Evolutionary conservation across 2,888 invertebrate genomes (phyloP).

Genomic region (Drosophila subsilvestris): DNA sequence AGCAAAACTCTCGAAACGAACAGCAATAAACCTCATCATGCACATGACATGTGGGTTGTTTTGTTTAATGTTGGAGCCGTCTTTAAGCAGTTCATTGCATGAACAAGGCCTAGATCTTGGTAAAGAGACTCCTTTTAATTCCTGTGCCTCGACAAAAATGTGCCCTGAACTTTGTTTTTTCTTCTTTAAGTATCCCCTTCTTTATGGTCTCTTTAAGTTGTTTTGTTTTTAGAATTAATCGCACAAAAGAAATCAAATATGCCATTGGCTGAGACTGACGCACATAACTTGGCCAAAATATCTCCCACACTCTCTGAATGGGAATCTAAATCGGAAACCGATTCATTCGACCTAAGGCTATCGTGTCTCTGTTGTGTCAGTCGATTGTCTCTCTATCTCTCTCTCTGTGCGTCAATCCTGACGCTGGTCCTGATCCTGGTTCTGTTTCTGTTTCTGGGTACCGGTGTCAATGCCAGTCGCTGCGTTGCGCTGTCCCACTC

Average conservation of each 20-base stretch:
- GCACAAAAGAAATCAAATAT: too few relatives aligned
- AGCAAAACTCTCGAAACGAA: too few relatives aligned
- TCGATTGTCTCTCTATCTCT: background rate
- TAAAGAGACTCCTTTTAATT: too few relatives aligned
- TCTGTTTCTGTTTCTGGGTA: slow-evolving; percentile 11
- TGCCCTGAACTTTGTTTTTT: too few relatives aligned
- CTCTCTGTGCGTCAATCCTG: background rate
- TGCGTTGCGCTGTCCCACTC: background rate
- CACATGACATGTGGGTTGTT: background rate
- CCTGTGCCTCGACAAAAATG: too few relatives aligned
- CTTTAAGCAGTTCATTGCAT: too few relatives aligned
- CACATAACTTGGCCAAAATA: too few relatives aligned
- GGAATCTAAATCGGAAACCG: background rate
- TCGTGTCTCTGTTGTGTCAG: background rate
- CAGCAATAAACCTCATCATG: background rate
- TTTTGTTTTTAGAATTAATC: background rate
- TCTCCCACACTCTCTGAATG: too few relatives aligned
- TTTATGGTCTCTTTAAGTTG: too few relatives aligned
- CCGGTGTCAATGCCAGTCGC: slow-evolving; percentile 1
- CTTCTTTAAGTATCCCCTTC: too few relatives aligned
- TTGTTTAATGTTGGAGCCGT: background rate
- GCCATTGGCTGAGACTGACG: too few relatives aligned
- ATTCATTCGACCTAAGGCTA: background rate
- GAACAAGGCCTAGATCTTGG: too few relatives aligned
- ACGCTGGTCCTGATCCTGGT: background rate